Evolutionary conservation across 1,140 invertebrate species (phyloP), one percentile per base, ranked within the genome.

Genomic region (Protaetia brevitarsis): DNA sequence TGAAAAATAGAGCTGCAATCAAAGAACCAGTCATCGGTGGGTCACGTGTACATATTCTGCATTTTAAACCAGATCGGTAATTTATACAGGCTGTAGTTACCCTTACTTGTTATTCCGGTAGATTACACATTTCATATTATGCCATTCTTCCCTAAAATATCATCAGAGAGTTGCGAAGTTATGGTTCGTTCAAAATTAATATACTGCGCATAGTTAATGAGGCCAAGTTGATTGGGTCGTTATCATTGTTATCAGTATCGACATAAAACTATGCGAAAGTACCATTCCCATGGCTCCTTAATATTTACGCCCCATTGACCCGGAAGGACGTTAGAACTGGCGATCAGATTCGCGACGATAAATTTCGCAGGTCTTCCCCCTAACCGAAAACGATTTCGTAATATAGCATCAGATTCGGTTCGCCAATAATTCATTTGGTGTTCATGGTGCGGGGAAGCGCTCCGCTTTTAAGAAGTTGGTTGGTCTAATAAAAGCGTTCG

Each of bases 401-500:
- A 51, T 51, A 51, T 21, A 51, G 41, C 41, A 23, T 51, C 41
- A 51, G 41, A 51, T 51, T 51, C 41, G 41, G 41, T 51, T 23
- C 41, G 19, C 19, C 26, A 51, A 23, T 51, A 51, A 51, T 51
- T 51, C 41, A 51, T 51, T 51, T 51, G 41, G 41, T 23, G 41
- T 51, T 51, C 41, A 51, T 51, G 11, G 41, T 23, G 41, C 26
- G 26, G 41, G 41, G 41, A 51, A 3, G 13, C 19, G 16, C 26
- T 23, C 26, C 26, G 41, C 41, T 51, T 51, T 51, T 51, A 51
- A 51, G 34, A 37, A 3, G 13, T 51, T 10, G 13, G 19, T 19
- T 23, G 41, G 13, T 6, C 16, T 51, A 51, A 51, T 51, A 51
- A 51, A 51, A 51, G 10, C 11, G 11, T 6, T 19, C 3, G 41